These are phyloP conservation scores for Leptopilina syphax DNA, from an alignment of 2,888 invertebrate species.

Conservation along the genomic window DNA sequence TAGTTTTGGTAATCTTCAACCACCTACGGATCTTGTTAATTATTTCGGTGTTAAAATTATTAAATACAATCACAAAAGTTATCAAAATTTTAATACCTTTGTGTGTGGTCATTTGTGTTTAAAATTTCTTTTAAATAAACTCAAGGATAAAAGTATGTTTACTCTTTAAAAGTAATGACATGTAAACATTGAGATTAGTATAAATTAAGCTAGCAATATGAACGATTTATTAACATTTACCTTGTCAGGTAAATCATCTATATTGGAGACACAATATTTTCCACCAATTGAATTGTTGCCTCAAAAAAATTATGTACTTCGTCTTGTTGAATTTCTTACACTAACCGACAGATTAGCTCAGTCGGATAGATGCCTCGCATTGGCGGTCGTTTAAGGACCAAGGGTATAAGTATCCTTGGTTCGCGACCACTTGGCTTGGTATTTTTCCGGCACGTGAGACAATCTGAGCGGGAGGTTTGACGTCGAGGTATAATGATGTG, in stretches of 20 bases:
- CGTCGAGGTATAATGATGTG: too few species aligned
- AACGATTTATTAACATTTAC: conserved; percentile 36
- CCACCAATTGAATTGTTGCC: conserved; percentile 60
- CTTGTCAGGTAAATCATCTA: conserved; percentile 42
- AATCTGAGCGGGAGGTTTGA: too few species aligned
- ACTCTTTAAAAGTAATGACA: neutral
- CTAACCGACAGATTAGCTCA: too few species aligned
- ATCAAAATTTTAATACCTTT: neutral
- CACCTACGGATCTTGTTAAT: neutral
- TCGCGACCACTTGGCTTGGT: too few species aligned
- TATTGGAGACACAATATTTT: conserved; percentile 52
- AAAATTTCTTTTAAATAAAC: neutral
- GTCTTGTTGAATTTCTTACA: conserved; percentile 63
- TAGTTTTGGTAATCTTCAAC: conserved; percentile 1
- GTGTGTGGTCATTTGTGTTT: conserved; percentile 42
- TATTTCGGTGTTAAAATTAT: neutral
- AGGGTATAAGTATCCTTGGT: too few species aligned
- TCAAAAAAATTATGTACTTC: conserved; percentile 59
- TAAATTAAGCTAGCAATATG: neutral
- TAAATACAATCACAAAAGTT: neutral
- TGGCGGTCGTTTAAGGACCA: too few species aligned
- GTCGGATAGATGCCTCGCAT: too few species aligned
- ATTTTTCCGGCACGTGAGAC: too few species aligned
- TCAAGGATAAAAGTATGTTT: neutral
- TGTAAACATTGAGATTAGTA: neutral